Conservation (phyloP, 2,113 vertebrate species). For the Rhineura floridana region DNA sequence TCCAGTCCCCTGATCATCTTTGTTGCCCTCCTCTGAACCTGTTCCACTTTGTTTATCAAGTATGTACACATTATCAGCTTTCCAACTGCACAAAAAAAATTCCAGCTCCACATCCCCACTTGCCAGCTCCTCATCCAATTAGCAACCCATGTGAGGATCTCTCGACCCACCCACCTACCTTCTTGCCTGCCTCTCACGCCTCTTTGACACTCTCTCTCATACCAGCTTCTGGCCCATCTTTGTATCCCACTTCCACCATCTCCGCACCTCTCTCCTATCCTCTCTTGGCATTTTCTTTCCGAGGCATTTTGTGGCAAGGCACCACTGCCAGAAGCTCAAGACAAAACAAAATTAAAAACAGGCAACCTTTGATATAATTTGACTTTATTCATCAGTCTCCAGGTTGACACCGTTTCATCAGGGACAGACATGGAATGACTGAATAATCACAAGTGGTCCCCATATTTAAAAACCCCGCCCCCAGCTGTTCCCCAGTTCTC, state of each 20-base stretch:
- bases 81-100: background rate
- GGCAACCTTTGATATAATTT: background rate
- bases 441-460: constrained; percentile 13
- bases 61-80: no score
- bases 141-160: background rate
- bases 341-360: background rate
- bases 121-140: background rate
- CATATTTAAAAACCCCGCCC: constrained; percentile 11
- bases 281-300: background rate
- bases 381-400: constrained; percentile 32
- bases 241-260: background rate
- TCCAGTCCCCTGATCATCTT: no score
- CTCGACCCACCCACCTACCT: background rate
- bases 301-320: no score
- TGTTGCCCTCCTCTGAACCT: no score
- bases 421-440: constrained; percentile 37
- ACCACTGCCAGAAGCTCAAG: background rate
- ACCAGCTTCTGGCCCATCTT: background rate
- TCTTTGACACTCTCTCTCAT: background rate
- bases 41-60: no score
- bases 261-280: no score
- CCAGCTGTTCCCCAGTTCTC: background rate
- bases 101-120: background rate
- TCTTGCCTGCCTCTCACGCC: background rate
- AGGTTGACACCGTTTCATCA: constrained; percentile 31